Conservation (phyloP, 2,888 invertebrate genomes). For the Plemyria rubiginata region DNA sequence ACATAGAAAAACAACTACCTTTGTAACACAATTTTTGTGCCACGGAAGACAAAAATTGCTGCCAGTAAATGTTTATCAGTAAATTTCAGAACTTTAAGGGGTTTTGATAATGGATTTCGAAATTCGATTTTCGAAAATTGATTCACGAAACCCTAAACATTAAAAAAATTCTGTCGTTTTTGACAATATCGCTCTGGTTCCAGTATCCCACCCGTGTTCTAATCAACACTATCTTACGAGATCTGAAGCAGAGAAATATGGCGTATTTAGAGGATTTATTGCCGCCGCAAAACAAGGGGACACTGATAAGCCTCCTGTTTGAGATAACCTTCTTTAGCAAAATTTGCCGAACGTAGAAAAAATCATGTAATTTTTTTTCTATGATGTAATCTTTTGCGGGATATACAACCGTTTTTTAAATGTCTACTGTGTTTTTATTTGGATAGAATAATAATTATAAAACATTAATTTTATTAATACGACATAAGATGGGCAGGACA, state of each 20-base stretch:
- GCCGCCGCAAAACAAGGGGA: constrained; percentile 72
- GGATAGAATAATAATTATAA: too few relatives aligned
- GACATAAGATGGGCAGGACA: too few relatives aligned
- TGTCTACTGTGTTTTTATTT: too few relatives aligned
- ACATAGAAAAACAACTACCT: too few relatives aligned
- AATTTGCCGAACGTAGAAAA: constrained; percentile 60
- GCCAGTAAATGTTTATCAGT: too few relatives aligned
- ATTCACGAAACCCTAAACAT: background rate
- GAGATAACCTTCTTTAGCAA: constrained; percentile 66
- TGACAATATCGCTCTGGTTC: constrained; percentile 39
- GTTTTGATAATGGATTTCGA: too few relatives aligned
- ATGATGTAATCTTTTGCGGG: constrained; percentile 14
- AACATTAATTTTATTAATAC: too few relatives aligned
- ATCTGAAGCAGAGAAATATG: constrained; percentile 82
- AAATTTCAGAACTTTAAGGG: too few relatives aligned
- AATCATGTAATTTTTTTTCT: constrained; percentile 16
- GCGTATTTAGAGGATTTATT: constrained; percentile 81
- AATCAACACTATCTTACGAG: constrained; percentile 74
- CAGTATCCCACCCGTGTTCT: constrained; percentile 75
- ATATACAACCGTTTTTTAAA: background rate
- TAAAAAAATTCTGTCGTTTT: constrained; percentile 24
- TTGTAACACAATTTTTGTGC: too few relatives aligned
- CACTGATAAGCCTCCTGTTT: constrained; percentile 72
- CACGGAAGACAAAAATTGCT: too few relatives aligned
- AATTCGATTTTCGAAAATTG: too few relatives aligned